Evolutionary conservation across 2,888 invertebrate species (phyloP), one percentile per base, ranked within the genome.

Genomic region (Tiliacea aurago): DNA sequence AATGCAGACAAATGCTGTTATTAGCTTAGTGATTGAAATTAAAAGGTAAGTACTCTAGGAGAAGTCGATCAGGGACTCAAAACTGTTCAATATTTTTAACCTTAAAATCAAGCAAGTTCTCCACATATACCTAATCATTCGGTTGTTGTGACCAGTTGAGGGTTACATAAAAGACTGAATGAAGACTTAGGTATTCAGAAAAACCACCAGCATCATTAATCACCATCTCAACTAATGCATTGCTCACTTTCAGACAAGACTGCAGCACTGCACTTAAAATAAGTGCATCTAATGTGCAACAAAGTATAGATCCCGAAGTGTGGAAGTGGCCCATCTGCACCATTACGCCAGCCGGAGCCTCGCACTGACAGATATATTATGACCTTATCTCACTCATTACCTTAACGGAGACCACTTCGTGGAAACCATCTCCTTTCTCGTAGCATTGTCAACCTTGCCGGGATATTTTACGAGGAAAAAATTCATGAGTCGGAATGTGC

Each of bases 361-460:
- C 78, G 83, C 79, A 84, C 86, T 89, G 87, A 88, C 87, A 88
- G 86, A 90, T 88, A 86, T 87, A 89, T 90, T 88, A 89, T 91
- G 87, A 89, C 86, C 86, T 87, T 90, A 88, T 88, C 89, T 90
- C 88, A 82, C 87, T 88, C 88, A 87, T 90, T 91, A 88, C 90
- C 88, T 85, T 87, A 88, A 87, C 83, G 88, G 87, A 88, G 85
- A 78, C 75, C 80, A 81, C 84, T 90, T 91, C 90, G 86, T 74
- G 86, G 91, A 90, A 91, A 80, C 84, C 86, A 76, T 87, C 87
- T 87, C 89, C 90, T 90, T 91, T 90, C 91, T 89, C 88, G 90
- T 90, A 88, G 86, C 90, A 89, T 90, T 91, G 90, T 90, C 90
- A 91, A 91, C 91, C 90, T 90, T 89, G 90, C 86, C 83, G 86